Evolutionary conservation across 1,140 invertebrate species (phyloP), one percentile per base, ranked within the genome.

Genomic region (Drosophila pruinosa): DNA sequence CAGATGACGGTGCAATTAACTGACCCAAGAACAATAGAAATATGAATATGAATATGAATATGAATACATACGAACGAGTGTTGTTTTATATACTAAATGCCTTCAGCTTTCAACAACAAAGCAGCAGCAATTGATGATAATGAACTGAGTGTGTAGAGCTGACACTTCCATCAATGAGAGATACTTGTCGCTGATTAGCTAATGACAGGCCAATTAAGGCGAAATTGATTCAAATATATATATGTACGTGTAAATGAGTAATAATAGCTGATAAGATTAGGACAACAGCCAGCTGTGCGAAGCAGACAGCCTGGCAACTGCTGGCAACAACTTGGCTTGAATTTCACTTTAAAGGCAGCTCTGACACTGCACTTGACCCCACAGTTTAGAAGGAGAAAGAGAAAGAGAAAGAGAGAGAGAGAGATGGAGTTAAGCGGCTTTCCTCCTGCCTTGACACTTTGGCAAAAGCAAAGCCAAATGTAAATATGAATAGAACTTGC

Each of bases 281-380:
- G 14, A 8, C 43, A 10, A 47, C n/a, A 38, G 53, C n/a, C 19
- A 22, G 24, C n/a, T 34, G 48, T 14, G 22, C 24, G 4, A 4
- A 22, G 36, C 61, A 78, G 75, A 71, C 78, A 65, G 72, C 57
- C 54, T 65, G 39, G 48, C 43, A 50, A 68, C 53, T 39, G 41
- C 19, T 69, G 39, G 24, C 8, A 22, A 38, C n/a, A 54, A 21
- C 7, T 21, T 10, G 15, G 17, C 43, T 6, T 21, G 7, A 41
- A 15, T 24, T 43, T 58, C 59, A 52, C 48, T 50, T 77, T 71
- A 72, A 77, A 77, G 67, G 61, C 15, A 39, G 14, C 31, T 58
- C 28, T 45, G 54, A 58, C 21, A 64, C 73, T 74, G 64, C 70
- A 78, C 75, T 78, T 78, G 76, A 78, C 75, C 62, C 17, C 3